Evolutionary conservation across 2,888 invertebrate species (phyloP), one percentile per base, ranked within the genome.

Genomic region (Acrobeloides nanus): DNA sequence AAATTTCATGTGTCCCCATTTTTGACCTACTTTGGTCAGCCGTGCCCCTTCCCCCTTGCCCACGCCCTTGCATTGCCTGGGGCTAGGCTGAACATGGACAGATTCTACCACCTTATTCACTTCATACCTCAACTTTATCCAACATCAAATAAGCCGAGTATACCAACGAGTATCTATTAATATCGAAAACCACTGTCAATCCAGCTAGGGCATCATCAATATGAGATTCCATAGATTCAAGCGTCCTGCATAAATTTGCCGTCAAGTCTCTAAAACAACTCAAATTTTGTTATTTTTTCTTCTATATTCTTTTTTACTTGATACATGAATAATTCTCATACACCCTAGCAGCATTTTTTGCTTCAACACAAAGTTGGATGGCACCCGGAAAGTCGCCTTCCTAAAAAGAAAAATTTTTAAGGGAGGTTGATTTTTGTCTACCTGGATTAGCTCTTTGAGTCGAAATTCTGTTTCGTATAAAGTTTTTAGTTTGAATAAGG

Each of bases 131-230:
- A 0, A 86, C 87, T 76, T 93, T 93, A 1, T 89, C 89, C 3
- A 95, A 76, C 20, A 92, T 78, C 31, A 82, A 81, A 72, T 90
- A 95, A 0, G 93, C 93, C 59, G 82, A 83, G 69, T 88, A 86
- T 0, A 93, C 78, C 62, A 87, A 85, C 8, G 82, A 80, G 73
- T 92, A 95, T 5, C 83, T 82, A 10, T 81, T 80, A 20, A 81
- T 80, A 66, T 92, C 85, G 73, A 88, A 89, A 61, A 82, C 42
- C 12, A 60, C 47, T 21, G 64, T 57, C 12, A 62, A 45, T 1
- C 57, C 45, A 12, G 61, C 48, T 4, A 68, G 48, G 7, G 63
- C 53, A 4, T 58, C 38, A 32, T 59, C 48, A 1, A 69, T 53
- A 10, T 63, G 53, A 6, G 46, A 42, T 45, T 67, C 53, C 23